These are phyloP conservation scores for Parotocinclus haroldoi DNA, from an alignment of 2,797 vertebrate species.

Conservation along the genomic window DNA sequence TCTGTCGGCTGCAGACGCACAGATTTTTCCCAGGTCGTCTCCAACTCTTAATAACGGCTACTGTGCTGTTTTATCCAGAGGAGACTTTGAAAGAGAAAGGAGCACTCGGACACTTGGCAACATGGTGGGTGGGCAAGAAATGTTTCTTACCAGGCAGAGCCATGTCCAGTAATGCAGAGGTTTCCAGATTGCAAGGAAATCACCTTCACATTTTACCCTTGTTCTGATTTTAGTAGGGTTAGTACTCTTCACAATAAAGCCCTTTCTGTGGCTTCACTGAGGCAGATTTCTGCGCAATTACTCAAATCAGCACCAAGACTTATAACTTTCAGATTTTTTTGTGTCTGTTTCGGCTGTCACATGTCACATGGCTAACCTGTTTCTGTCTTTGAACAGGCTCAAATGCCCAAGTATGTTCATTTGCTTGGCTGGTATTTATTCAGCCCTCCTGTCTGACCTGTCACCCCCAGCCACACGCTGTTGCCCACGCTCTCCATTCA, in stretches of 20 bases:
- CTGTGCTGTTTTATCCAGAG: slow-evolving; percentile 43
- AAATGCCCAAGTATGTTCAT: slow-evolving; percentile 65
- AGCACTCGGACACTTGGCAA: slow-evolving; percentile 46
- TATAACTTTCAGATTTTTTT: neutral
- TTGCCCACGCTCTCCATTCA: slow-evolving; percentile 76
- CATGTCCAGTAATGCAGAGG: too few relatives aligned
- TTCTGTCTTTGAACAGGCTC: slow-evolving; percentile 69
- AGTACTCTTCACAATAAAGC: too few relatives aligned
- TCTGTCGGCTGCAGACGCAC: slow-evolving; percentile 13
- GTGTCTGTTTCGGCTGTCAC: slow-evolving; percentile 64
- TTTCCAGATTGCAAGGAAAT: too few relatives aligned
- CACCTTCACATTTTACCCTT: too few relatives aligned
- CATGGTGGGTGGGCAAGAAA: too few relatives aligned
- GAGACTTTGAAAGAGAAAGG: slow-evolving; percentile 33
- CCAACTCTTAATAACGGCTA: slow-evolving; percentile 33
- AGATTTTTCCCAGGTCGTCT: slow-evolving; percentile 21
- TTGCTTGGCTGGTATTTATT: slow-evolving; percentile 59
- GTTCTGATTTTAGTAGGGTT: too few relatives aligned
- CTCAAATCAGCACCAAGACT: slow-evolving; percentile 66
- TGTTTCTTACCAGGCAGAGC: slow-evolving; percentile 1
- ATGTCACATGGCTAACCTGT: slow-evolving; percentile 68
- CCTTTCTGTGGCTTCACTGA: slow-evolving; percentile 65
- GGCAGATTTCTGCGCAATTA: slow-evolving; percentile 72
- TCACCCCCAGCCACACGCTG: slow-evolving; percentile 73
- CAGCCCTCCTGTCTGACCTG: slow-evolving; percentile 65